Evolutionary conservation across 2,113 vertebrate species (phyloP), one percentile per base, ranked within the genome.

Genomic region (Aegithalos caudatus): DNA sequence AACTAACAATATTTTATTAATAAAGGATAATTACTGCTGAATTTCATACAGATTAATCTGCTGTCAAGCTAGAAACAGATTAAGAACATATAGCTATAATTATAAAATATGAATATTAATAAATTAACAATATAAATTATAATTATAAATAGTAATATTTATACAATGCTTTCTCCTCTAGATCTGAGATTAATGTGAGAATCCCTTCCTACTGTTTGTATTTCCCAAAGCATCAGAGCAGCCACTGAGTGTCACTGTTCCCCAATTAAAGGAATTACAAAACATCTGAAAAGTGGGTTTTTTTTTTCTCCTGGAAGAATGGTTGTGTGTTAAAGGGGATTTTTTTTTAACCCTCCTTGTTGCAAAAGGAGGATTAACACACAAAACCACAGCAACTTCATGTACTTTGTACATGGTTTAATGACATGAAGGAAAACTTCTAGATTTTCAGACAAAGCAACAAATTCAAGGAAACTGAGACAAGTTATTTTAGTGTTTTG

Each of bases 171-270:
- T 56, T 13, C 25, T 74, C 24, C 50, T 76, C 37, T 5, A 29
- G 40, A 56, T 50, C 15, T 23, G 83, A 86, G 60, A 62, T 27
- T 44, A 6, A 67, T 29, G 17, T 2, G 19, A 81, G 18, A 58
- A 78, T 45, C 24, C 3, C 24, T 72, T 72, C 10, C n/a, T 21
- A 20, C 20, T 4, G 19, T 18, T 23, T 50, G 9, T 4, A 22
- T 21, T 90, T 45, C 57, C 47, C 54, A 86, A 45, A 87, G 61
- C n/a, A 80, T 1, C 77, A 65, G 53, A 3, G 40, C 50, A 71
- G 66, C 96, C 96, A 94, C 96, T 90, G 48, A 56, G 95, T 96
- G 96, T 93, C 96, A 96, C 96, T 97, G 92, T 97, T 94, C 29
- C 5, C 90, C 80, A 29, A 16, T 25, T 4, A 7, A 66, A 88